These are phyloP conservation scores for Brachyptera putata DNA, from an alignment of 2,888 invertebrate genomes.

Conservation along the genomic window DNA sequence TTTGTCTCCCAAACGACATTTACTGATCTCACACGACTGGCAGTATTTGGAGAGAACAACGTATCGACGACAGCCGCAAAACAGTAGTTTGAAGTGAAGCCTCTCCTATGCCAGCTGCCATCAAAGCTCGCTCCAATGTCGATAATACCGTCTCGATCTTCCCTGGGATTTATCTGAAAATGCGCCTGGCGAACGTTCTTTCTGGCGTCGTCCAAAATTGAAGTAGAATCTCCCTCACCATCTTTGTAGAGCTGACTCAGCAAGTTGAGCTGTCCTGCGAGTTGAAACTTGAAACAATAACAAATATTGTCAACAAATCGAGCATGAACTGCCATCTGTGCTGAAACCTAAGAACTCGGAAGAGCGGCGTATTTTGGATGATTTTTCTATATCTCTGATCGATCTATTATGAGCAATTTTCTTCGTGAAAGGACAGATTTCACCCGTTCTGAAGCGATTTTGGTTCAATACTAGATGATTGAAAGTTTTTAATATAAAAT, in stretches of 20 bases:
- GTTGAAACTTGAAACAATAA: too few species aligned
- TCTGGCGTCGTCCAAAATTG: background rate
- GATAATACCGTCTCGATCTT: background rate
- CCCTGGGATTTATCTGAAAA: background rate
- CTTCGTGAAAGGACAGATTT: too few species aligned
- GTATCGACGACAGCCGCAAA: constrained; percentile 32
- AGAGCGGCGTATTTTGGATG: too few species aligned
- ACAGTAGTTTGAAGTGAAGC: constrained; percentile 33
- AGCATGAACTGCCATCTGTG: too few species aligned
- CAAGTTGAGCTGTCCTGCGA: too few species aligned
- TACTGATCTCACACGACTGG: constrained; percentile 29
- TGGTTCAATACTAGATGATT: too few species aligned
- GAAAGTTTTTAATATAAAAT: too few species aligned
- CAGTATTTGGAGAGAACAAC: constrained; percentile 32
- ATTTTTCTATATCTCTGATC: too few species aligned
- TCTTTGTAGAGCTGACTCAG: background rate
- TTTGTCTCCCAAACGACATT: constrained; percentile 27
- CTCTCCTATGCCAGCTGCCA: constrained; percentile 33
- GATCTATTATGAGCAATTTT: too few species aligned
- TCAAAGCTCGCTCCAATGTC: constrained; percentile 18
- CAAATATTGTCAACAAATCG: too few species aligned
- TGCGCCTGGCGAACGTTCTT: background rate
- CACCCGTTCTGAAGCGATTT: too few species aligned
- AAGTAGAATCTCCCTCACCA: background rate
- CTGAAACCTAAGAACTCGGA: too few species aligned